phyloP scores from a whole-genome alignment of 2,888 invertebrate genomes.

The Drosophila meridiana region DNA sequence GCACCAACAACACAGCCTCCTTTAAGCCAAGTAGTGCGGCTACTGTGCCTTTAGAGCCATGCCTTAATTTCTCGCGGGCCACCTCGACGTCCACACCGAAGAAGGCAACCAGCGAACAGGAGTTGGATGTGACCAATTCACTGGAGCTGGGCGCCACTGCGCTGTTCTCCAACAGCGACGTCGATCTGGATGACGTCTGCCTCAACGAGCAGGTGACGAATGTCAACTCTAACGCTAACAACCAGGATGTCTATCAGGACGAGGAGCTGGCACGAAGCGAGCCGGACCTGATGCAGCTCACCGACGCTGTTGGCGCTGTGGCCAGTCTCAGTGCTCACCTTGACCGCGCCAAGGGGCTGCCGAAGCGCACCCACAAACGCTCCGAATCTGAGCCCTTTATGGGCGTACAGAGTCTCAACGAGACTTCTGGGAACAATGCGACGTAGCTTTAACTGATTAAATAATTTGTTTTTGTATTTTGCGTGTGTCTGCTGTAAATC shows the following conservation, averaged over 20 bases:
- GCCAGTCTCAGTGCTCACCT: slow-evolving; percentile 44
- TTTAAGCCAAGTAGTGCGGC: slow-evolving; percentile 61
- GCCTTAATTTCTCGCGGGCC: slow-evolving; percentile 51
- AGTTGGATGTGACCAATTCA: slow-evolving; percentile 82
- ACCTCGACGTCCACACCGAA: slow-evolving; percentile 75
- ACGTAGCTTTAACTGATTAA: slow-evolving; percentile 45
- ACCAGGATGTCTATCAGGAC: slow-evolving; percentile 75
- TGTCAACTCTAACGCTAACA: slow-evolving; percentile 43
- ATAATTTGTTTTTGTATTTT: background rate
- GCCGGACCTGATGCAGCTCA: slow-evolving; percentile 81
- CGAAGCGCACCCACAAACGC: slow-evolving; percentile 83
- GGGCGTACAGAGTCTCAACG: slow-evolving; percentile 74
- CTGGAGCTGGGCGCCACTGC: slow-evolving; percentile 89
- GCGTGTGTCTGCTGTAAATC: slow-evolving; percentile 30
- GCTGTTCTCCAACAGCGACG: slow-evolving; percentile 94
- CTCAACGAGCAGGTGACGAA: slow-evolving; percentile 90
- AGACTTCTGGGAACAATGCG: slow-evolving; percentile 46
- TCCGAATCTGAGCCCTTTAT: slow-evolving; percentile 84
- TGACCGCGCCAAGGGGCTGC: slow-evolving; percentile 59
- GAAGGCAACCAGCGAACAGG: slow-evolving; percentile 64
- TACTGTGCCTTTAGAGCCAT: slow-evolving; percentile 60
- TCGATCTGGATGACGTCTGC: slow-evolving; percentile 92
- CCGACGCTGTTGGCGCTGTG: slow-evolving; percentile 41
- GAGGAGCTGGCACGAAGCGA: slow-evolving; percentile 84
- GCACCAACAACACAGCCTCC: slow-evolving; percentile 33